Percentiles rank a stretch among this genome's conserved stretches.
Evolutionary conservation across 2,113 vertebrate species (phyloP).

Genomic region (Brienomyrus brachyistius): DNA sequence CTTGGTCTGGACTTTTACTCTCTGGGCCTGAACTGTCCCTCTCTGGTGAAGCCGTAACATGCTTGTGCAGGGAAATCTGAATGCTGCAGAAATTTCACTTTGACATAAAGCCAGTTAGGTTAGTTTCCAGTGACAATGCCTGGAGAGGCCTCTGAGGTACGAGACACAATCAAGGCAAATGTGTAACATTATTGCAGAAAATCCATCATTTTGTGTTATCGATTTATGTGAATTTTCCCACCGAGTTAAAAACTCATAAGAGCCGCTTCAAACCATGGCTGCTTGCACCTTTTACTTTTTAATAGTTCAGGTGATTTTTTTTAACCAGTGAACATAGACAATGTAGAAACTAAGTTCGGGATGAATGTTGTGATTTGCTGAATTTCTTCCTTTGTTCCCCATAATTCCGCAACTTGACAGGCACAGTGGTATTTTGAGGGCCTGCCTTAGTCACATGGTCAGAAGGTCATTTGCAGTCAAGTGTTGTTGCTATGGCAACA

Average conservation of each 20-base stretch:
- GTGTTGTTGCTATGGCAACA: neutral
- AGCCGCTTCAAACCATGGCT: neutral
- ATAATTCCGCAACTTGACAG: neutral
- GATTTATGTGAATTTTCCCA: neutral
- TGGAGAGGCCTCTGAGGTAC: neutral
- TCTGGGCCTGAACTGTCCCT: neutral
- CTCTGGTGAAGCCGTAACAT: neutral
- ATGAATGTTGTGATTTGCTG: neutral
- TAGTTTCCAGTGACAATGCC: neutral
- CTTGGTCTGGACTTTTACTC: neutral
- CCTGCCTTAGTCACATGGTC: neutral
- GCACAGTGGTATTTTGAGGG: neutral
- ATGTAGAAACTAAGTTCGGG: neutral
- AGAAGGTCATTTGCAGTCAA: neutral
- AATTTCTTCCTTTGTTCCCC: neutral
- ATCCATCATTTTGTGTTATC: neutral
- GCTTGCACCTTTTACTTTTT: neutral
- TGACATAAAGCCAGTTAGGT: neutral
- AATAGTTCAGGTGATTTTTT: neutral
- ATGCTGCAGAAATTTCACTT: neutral
- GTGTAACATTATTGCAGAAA: neutral
- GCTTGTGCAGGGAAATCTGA: neutral
- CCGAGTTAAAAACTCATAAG: neutral
- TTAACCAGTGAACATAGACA: neutral
- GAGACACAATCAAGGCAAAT: neutral